These are phyloP conservation scores for Bubalus kerabau DNA, from an alignment of 2,113 vertebrate species.

Conservation along the genomic window DNA sequence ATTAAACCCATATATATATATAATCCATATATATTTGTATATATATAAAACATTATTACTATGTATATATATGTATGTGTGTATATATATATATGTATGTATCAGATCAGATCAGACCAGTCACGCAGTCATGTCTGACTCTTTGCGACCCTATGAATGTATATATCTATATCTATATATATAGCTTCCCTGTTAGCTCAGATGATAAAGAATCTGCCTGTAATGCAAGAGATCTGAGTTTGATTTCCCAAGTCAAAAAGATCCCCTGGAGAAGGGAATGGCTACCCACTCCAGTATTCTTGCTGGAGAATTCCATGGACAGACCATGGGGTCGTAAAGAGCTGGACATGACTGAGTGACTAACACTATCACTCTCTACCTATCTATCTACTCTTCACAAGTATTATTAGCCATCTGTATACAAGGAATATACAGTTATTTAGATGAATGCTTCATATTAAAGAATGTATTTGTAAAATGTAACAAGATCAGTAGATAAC, in stretches of 20 bases:
- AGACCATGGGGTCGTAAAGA: not conserved
- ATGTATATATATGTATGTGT: not conserved
- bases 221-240: not conserved
- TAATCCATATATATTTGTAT: not conserved
- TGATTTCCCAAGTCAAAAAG: not conserved
- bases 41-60: not conserved
- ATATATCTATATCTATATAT: not conserved
- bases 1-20: not conserved
- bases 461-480: slow-evolving; percentile 86
- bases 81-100: not conserved
- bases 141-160: too few species aligned
- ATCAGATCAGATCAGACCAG: not conserved
- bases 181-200: not conserved
- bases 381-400: not conserved
- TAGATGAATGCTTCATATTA: slow-evolving; percentile 81
- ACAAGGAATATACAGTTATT: slow-evolving; percentile 74
- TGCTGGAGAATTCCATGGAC: not conserved
- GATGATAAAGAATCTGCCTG: not conserved
- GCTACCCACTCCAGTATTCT: not conserved
- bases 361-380: not conserved
- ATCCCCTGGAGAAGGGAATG: not conserved
- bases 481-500: slow-evolving; percentile 77
- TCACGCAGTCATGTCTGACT: too few species aligned
- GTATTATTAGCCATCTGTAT: slow-evolving; percentile 12
- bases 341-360: not conserved